Evolutionary conservation across 2,113 vertebrate species (phyloP), one percentile per base, ranked within the genome.

Genomic region (Rhombomys opimus): DNA sequence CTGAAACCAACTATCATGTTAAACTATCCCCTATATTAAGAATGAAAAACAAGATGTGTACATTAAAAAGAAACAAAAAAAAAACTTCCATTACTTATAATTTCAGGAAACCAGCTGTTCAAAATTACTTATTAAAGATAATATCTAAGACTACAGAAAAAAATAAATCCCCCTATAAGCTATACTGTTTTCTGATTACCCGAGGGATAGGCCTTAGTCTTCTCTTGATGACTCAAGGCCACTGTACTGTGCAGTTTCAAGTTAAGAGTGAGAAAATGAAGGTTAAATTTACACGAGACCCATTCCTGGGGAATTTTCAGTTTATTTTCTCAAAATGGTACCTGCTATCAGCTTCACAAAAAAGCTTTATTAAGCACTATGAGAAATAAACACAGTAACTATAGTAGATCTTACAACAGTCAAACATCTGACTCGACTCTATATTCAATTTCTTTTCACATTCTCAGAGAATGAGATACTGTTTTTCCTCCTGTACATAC

Each of bases 341-440:
- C 38, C 73, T 89, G 38, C 67, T 35, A 38, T 72, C 30, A 85
- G 54, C 50, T 93, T 84, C 63, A 73, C 73, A 90, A 75, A 94
- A 27, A 41, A 84, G 46, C 14, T 77, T 88, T 54, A 95, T 57
- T 80, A 77, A 84, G 75, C 11, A 65, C 8, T 93, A 41, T 76
- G 2, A 50, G 30, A 93, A 90, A 92, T 93, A 86, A 95, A 95
- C 91, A 89, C 18, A 89, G 11, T 35, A 92, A 94, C 30, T 70
- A 76, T 10, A 87, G 65, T 32, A 32, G 65, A 68, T 25, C 41
- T 93, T 59, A 90, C 27, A 81, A 88, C 27, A 81, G 57, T 35
- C 41, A 80, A 68, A 80, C 30, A 59, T 75, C 22, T 11, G 50
- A 70, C 41, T 73, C 32, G 17, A 75, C 35, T 68, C 2, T 65